Evolutionary conservation across 30 jellyfish, hydroid and myxozoan genomes (phyloP), one percentile per base, ranked within the genome.

Genomic region (Catostylus mosaicus): DNA sequence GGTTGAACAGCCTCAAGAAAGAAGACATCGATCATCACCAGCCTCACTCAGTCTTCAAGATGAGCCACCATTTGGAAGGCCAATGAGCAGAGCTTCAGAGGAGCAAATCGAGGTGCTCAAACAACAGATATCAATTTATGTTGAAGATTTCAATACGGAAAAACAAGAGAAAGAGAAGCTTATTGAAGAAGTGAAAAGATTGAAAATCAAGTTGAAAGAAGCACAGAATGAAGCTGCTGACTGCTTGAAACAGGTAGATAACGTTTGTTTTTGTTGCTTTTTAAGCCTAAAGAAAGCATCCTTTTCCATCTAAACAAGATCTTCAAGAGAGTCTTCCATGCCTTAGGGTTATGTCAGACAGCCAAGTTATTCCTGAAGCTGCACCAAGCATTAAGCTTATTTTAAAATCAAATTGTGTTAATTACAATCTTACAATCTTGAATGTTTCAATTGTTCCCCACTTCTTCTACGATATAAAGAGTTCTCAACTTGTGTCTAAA

Each of bases 121-220:
- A 32, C 97, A 88, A 26, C 97, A 88, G 67, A 63, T 88, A 1
- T 78, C 88, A 12, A 78, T 88, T 6, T 88, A 88, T 57, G 89
- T 89, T n/a, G 97, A 88, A 1, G 97, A 88, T 43, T 88, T 88
- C 85, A 88, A 88, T 30, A 66, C 97, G 4, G 97, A 88, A 38
- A 88, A 79, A 22, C 70, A 47, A n/a, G 97, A 88, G 54, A 87
- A 88, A 69, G 87, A 88, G 50, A 80, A 67, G 46, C 75, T 78
- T 23, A 14, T 46, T 18, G 61, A 34, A 62, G 89, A 88, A 46
- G 78, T 78, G 71, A 78, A 88, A 6, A 24, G 67, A 56, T 50
- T 88, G 75, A 80, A 38, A n/a, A 77, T 34, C 46, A 73, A 69
- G 45, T 1, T 88, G 40, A 40, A 63, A 0, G 65, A 61, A 45